Evolutionary conservation across 2,797 vertebrate species (phyloP).

Genomic region (Champsocephalus gunnari): DNA sequence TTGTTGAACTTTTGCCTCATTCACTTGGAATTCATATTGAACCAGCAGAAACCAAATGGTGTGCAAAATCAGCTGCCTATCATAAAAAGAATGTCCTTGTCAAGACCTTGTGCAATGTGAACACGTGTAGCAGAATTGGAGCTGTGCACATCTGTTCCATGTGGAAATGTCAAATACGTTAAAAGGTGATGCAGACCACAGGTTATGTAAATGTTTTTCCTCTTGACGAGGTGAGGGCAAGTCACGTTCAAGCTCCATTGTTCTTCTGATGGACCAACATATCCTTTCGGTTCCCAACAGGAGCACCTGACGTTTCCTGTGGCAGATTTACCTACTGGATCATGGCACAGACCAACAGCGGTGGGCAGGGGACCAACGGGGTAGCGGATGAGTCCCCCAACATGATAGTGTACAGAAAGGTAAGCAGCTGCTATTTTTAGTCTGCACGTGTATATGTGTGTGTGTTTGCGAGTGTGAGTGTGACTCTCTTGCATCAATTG

Average conservation of each 20-base stretch:
- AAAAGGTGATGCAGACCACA: conserved; percentile 35
- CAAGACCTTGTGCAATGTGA: conserved; percentile 64
- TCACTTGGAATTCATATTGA: conserved; percentile 19
- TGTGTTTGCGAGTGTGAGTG: conserved; percentile 23
- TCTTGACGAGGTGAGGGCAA: conserved; percentile 42
- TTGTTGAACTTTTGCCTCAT: conserved; percentile 54
- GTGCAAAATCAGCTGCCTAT: conserved; percentile 2
- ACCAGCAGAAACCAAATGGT: background rate
- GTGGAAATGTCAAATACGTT: conserved; percentile 56
- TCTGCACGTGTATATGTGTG: conserved; percentile 42
- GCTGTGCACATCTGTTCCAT: conserved; percentile 24
- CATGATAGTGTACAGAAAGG: conserved; percentile 98
- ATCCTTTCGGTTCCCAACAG: conserved; percentile 76
- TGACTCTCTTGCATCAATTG: conserved; percentile 55
- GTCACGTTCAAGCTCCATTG: conserved; percentile 41
- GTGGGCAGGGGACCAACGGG: conserved; percentile 93
- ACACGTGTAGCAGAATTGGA: conserved; percentile 15
- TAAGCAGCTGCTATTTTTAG: conserved; percentile 81
- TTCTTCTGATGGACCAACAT: conserved; percentile 55
- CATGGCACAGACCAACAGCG: conserved; percentile 97
- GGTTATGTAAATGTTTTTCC: conserved; percentile 42
- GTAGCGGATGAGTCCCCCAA: conserved; percentile 96
- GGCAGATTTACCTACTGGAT: conserved; percentile 79
- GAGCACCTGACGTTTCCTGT: conserved; percentile 79
- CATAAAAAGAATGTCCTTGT: conserved; percentile 54